Evolutionary conservation across 2,888 invertebrate species (phyloP), one percentile per base, ranked within the genome.

Genomic region (Philopedon plagiatum): DNA sequence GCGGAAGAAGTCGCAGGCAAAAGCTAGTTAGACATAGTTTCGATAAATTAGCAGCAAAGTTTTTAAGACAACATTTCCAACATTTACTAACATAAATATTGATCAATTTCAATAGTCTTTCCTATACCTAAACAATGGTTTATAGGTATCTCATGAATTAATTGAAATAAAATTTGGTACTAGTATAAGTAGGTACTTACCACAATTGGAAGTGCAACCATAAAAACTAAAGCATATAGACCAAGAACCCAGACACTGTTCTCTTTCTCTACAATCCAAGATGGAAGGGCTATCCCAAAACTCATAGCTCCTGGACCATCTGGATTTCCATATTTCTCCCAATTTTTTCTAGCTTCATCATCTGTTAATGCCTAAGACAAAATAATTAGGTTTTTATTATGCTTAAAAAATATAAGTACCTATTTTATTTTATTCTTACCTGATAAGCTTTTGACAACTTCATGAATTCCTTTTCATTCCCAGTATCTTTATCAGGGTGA

Each of bases 191-290:
- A 23, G 13, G 13, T 69, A 88, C 90, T 87, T 85, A 90, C 95
- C 75, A 92, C 92, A 64, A 93, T 94, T 21, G 96, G 96, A 83
- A 99, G 87, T 44, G 98, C 96, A 67, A 99, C 93, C 98, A 99
- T 99, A 85, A 99, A 99, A 0, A 99, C 94, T 60, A 99, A 88
- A 3, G 94, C 98, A 87, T 98, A 98, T 0, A 97, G 89, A 2
- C 97, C 97, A 57, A 98, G 88, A 5, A 98, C 98, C 97, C 97
- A 98, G 21, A 99, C 92, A 78, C 98, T 98, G 85, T 99, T 99
- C 86, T 99, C 97, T 85, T 99, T 98, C 83, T 99, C 98, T 8
- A 99, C 98, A 85, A 99, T 98, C 99, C 99, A 99, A 64, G 99
- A 98, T 5, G 99, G 99, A 63, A 99, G 86, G 5, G 99, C 99